Percentiles rank a stretch among this genome's conserved stretches.
Conservation (phyloP, 2,888 invertebrate genomes). For the Gastracanthus pulcherrimus region DNA sequence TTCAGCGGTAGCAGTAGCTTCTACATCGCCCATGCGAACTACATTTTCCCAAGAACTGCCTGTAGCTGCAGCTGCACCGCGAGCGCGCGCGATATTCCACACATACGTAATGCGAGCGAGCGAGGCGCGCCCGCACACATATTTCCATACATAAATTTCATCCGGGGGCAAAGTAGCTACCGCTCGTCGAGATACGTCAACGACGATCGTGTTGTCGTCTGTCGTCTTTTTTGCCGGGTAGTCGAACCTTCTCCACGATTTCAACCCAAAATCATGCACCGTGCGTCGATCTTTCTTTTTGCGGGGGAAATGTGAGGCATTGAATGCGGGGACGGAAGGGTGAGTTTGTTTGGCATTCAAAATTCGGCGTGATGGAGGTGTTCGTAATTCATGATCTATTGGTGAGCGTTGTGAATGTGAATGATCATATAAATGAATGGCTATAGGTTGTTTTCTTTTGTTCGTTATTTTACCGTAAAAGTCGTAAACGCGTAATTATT, state of each 20-base stretch:
- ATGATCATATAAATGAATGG: too few species aligned
- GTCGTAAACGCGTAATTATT: too few species aligned
- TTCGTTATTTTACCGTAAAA: too few species aligned
- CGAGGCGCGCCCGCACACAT: conserved; percentile 59
- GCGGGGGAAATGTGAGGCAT: too few species aligned
- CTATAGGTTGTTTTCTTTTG: too few species aligned
- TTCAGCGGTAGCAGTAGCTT: neutral
- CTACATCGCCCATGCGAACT: conserved; percentile 63
- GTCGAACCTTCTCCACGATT: neutral
- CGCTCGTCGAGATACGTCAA: conserved; percentile 58
- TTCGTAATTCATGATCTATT: too few species aligned
- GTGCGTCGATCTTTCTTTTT: neutral
- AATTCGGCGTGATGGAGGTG: neutral
- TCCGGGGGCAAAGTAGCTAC: conserved; percentile 65
- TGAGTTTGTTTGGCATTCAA: neutral
- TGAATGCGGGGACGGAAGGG: neutral
- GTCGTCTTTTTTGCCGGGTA: neutral
- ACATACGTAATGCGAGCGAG: conserved; percentile 71
- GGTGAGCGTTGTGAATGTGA: too few species aligned
- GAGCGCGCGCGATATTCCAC: conserved; percentile 70
- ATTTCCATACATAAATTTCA: conserved; percentile 74
- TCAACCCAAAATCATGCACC: neutral
- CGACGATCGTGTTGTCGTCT: conserved; percentile 50
- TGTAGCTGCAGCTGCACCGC: too few species aligned
- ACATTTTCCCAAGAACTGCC: conserved; percentile 71